Evolutionary conservation across 1,140 invertebrate species (phyloP).

Genomic region (Saccostrea cuccullata): DNA sequence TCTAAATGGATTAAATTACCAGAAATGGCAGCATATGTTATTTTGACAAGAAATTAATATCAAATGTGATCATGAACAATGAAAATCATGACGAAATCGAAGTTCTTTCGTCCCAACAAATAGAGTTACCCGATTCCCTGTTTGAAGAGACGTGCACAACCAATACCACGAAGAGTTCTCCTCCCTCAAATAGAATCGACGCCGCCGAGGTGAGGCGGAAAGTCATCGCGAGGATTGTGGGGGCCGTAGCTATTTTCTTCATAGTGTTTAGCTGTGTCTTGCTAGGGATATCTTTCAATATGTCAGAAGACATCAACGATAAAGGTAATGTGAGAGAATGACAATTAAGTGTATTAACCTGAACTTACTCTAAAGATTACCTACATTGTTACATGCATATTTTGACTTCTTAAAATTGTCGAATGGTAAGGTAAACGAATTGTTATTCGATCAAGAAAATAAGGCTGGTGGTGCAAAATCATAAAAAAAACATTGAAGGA

Average conservation of each 20-base stretch:
- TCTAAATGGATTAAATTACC: background rate
- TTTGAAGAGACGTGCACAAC: background rate
- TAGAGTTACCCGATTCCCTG: background rate
- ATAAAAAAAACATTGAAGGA: too few relatives aligned
- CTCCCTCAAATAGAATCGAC: background rate
- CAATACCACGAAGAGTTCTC: background rate
- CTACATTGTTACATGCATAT: too few relatives aligned
- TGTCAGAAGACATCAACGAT: slow-evolving; percentile 20
- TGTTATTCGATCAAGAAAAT: too few relatives aligned
- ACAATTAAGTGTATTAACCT: too few relatives aligned
- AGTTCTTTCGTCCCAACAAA: background rate
- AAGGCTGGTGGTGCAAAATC: too few relatives aligned
- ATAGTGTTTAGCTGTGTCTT: slow-evolving; percentile 10
- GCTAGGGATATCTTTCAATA: slow-evolving; percentile 10
- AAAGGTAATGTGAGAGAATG: background rate
- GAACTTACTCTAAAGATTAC: too few relatives aligned
- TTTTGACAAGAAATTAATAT: background rate
- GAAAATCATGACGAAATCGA: slow-evolving; percentile 23
- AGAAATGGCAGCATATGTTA: background rate
- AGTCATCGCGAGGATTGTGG: background rate
- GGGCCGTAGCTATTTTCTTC: slow-evolving; percentile 17
- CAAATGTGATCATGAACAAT: background rate
- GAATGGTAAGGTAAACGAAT: too few relatives aligned
- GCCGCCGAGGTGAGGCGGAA: background rate
- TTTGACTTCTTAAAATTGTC: too few relatives aligned